Conservation (phyloP, 2,888 invertebrate species). For the Apomyelois bistriatella region DNA sequence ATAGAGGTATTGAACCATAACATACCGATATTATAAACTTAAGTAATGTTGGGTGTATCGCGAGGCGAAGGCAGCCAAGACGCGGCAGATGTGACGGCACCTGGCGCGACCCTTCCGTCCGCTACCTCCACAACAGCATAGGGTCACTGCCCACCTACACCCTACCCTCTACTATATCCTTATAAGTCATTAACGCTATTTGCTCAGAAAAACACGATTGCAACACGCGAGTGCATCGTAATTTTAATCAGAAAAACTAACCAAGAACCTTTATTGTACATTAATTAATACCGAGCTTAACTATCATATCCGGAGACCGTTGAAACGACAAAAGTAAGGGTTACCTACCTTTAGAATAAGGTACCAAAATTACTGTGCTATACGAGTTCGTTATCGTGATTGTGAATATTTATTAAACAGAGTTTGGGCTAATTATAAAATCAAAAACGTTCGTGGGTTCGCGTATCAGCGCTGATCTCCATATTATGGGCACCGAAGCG, state of each 20-base stretch:
- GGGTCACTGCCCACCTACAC: slow-evolving; percentile 77
- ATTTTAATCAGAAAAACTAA: slow-evolving; percentile 58
- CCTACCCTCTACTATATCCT: slow-evolving; percentile 53
- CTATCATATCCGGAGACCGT: slow-evolving; percentile 44
- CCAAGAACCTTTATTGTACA: slow-evolving; percentile 25
- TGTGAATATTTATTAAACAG: slow-evolving; percentile 17
- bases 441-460: slow-evolving; percentile 53
- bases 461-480: slow-evolving; percentile 63
- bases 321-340: slow-evolving; percentile 40
- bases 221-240: slow-evolving; percentile 65
- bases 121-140: slow-evolving; percentile 43
- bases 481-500: slow-evolving; percentile 62
- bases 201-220: slow-evolving; percentile 55
- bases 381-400: slow-evolving; percentile 14
- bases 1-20: slow-evolving; percentile 52
- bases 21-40: slow-evolving; percentile 39
- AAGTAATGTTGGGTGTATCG: slow-evolving; percentile 50
- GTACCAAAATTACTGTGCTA: slow-evolving; percentile 25
- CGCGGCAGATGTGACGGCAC: slow-evolving; percentile 73
- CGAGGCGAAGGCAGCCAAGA: slow-evolving; percentile 51
- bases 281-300: slow-evolving; percentile 42
- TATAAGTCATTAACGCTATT: slow-evolving; percentile 43
- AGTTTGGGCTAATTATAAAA: slow-evolving; percentile 50
- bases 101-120: slow-evolving; percentile 76
- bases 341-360: slow-evolving; percentile 40